A percentile compares a stretch with the other conserved stretches of the same genome.
Evolutionary conservation across 2,888 invertebrate genomes (phyloP).

Genomic region (Drosophila prolongata): DNA sequence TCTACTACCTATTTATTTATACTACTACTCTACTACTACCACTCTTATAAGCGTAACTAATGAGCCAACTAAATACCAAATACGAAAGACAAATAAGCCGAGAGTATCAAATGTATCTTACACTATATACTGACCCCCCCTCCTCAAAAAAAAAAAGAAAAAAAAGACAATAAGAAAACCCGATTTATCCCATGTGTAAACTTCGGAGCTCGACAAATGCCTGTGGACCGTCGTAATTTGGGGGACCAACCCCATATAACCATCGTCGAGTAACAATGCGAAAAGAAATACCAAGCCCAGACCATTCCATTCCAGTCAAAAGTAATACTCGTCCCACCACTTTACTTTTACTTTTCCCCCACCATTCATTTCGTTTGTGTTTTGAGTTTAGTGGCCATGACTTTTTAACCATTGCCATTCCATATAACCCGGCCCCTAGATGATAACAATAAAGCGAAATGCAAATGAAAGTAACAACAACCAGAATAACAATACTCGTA

Average conservation of each 20-base stretch:
- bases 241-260: constrained; percentile 20
- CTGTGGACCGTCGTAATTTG: constrained; percentile 4
- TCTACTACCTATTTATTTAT: constrained; percentile 70
- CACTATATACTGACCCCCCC: constrained; percentile 37
- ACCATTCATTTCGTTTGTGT: constrained; percentile 26
- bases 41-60: constrained; percentile 58
- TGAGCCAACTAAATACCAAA: constrained; percentile 31
- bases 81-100: constrained; percentile 31
- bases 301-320: constrained; percentile 30
- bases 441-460: constrained; percentile 39
- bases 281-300: constrained; percentile 6
- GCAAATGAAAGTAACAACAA: constrained; percentile 35
- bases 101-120: constrained; percentile 38
- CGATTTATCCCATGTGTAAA: constrained; percentile 25
- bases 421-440: constrained; percentile 34
- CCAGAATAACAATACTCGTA: constrained; percentile 40
- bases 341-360: constrained; percentile 4
- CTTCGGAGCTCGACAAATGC: constrained; percentile 31
- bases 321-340: constrained; percentile 16
- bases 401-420: constrained; percentile 42
- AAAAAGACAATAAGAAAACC: neutral
- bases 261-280: constrained; percentile 27
- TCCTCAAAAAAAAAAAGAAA: neutral
- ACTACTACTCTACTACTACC: constrained; percentile 60
- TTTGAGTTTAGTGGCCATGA: constrained; percentile 41